phyloP scores from a whole-genome alignment of 1,140 invertebrate species.

The Telenomus remus region DNA sequence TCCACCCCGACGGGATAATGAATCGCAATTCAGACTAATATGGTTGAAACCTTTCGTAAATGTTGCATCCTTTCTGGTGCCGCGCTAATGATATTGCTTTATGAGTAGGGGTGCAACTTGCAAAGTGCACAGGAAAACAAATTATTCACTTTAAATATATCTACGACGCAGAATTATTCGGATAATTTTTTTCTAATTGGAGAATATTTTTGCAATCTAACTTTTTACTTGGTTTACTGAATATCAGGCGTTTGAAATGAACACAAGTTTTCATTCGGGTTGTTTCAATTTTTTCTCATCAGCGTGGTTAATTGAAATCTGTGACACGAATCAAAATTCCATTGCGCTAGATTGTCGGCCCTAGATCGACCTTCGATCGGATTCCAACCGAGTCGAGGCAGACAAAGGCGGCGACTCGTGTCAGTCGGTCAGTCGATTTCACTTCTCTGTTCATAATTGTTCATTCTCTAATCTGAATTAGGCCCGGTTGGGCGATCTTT shows the following conservation, averaged over 20 bases:
- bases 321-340: conserved; percentile 21
- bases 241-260: too few species aligned
- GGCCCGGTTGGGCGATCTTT: conserved; percentile 21
- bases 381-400: conserved; percentile 19
- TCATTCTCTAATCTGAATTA: conserved; percentile 39
- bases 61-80: conserved; percentile 11
- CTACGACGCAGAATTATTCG: too few species aligned
- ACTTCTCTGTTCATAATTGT: conserved; percentile 16
- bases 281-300: too few species aligned
- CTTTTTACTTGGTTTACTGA: too few species aligned
- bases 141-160: conserved; percentile 1
- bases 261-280: too few species aligned
- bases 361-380: conserved; percentile 34
- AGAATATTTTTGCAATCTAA: too few species aligned
- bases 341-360: conserved; percentile 11
- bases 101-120: not conserved
- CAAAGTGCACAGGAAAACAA: not conserved
- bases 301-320: not conserved
- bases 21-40: conserved; percentile 20
- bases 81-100: conserved; percentile 9
- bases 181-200: too few species aligned
- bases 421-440: conserved; percentile 29
- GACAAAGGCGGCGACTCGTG: conserved; percentile 21
- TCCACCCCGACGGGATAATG: not conserved
- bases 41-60: not conserved